Conservation (phyloP, 2,113 vertebrate genomes). For the Otus sunia region DNA sequence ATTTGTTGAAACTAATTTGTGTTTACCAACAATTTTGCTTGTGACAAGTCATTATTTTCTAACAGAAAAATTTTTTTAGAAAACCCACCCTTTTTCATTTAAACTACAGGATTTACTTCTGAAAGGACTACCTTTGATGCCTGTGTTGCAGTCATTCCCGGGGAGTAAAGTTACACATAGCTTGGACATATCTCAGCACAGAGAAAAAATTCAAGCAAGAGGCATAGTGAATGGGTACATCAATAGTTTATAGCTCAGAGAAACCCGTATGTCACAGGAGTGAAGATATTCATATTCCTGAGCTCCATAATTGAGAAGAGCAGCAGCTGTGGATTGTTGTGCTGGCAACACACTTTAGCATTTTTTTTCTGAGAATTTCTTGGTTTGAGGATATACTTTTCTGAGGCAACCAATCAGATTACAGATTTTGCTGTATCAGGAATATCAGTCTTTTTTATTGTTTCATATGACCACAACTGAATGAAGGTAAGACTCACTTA, state of each 20-base stretch:
- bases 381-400: not conserved
- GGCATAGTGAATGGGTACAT: not conserved
- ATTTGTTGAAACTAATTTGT: not conserved
- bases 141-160: not conserved
- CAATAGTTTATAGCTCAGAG: not conserved
- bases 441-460: not conserved
- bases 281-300: not conserved
- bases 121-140: not conserved
- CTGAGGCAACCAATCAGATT: not conserved
- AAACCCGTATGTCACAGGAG: not conserved
- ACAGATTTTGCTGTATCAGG: not conserved
- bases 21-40: not conserved
- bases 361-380: not conserved
- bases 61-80: not conserved
- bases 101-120: not conserved
- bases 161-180: rapidly evolving
- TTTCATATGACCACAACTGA: not conserved
- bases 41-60: not conserved
- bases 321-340: not conserved
- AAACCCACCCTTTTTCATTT: not conserved
- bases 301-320: not conserved
- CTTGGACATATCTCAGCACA: not conserved
- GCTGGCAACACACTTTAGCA: not conserved
- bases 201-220: not conserved
- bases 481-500: not conserved